These are phyloP conservation scores for Phyto melanocephala DNA, from an alignment of 2,888 invertebrate genomes.

Conservation along the genomic window DNA sequence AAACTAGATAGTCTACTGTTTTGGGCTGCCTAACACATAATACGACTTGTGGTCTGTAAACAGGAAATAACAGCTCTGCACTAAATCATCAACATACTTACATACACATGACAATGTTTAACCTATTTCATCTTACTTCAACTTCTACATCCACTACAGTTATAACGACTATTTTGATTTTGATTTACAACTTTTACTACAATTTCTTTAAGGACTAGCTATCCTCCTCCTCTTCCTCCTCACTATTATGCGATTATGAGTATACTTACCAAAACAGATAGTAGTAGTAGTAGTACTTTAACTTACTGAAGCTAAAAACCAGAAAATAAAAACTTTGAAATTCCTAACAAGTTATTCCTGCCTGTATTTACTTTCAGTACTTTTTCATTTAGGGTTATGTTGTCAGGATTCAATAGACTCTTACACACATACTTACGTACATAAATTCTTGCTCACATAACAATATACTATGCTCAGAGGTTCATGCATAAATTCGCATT, in stretches of 20 bases:
- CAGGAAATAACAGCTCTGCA: constrained; percentile 31
- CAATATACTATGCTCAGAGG: background rate
- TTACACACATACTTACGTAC: background rate
- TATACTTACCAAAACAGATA: background rate
- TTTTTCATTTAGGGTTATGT: constrained; percentile 18
- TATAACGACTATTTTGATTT: background rate
- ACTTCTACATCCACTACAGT: background rate
- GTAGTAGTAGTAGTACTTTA: constrained; percentile 30
- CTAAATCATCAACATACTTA: constrained; percentile 23
- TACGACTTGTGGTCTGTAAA: constrained; percentile 32
- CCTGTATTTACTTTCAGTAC: constrained; percentile 15
- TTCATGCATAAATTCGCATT: background rate
- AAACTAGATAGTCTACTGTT: no score
- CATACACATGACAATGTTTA: constrained; percentile 29
- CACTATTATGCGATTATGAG: constrained; percentile 17
- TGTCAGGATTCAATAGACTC: background rate
- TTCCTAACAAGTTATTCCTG: constrained; percentile 49
- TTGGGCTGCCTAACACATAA: constrained; percentile 13
- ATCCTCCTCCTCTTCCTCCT: no score
- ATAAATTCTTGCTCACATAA: background rate
- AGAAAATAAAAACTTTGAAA: constrained; percentile 10
- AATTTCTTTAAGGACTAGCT: background rate
- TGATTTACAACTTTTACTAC: background rate
- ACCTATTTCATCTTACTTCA: constrained; percentile 37
- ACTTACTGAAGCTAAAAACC: constrained; percentile 30